A percentile compares a stretch with the other conserved stretches of the same genome.
Conservation (phyloP, 2,797 vertebrate species). For the Psittacula echo region DNA sequence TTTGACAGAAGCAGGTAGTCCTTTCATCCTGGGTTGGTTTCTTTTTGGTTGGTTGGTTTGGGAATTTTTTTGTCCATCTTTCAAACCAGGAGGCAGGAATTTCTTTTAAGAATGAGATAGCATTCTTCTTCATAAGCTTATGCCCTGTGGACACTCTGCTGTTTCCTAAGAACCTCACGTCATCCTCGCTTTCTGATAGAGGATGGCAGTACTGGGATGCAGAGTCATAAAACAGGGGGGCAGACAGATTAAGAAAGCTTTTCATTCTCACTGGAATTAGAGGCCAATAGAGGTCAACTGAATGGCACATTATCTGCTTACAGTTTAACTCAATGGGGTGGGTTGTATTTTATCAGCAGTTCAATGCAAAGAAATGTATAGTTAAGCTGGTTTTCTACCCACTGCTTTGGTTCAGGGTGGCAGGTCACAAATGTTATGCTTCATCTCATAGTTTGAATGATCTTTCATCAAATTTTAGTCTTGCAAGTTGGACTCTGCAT, state of each 20-base stretch:
- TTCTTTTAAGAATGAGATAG: not conserved
- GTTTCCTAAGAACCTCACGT: not conserved
- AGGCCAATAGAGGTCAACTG: not conserved
- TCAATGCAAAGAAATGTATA: constrained; percentile 25
- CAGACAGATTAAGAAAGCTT: constrained; percentile 30
- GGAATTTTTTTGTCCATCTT: not conserved
- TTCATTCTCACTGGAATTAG: constrained; percentile 3
- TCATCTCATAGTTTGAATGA: constrained; percentile 43
- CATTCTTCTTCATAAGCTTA: not conserved
- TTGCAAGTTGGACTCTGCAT: not conserved
- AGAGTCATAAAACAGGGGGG: not conserved
- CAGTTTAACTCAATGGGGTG: not conserved
- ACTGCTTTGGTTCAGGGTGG: constrained; percentile 44
- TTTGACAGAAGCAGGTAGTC: not conserved
- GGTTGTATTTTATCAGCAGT: constrained; percentile 37
- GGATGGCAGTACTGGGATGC: not conserved
- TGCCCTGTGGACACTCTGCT: not conserved
- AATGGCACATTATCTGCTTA: constrained; percentile 1
- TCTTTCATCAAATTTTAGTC: constrained; percentile 41
- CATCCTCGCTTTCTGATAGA: not conserved
- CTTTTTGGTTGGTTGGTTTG: not conserved
- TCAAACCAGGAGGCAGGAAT: not conserved
- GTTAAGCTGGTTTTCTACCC: constrained; percentile 14
- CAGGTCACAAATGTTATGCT: constrained; percentile 54
- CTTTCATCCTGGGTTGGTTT: not conserved